Base-by-base conservation (phyloP, 2,113 vertebrate species). In the Phodopus roborovskii region DNA sequence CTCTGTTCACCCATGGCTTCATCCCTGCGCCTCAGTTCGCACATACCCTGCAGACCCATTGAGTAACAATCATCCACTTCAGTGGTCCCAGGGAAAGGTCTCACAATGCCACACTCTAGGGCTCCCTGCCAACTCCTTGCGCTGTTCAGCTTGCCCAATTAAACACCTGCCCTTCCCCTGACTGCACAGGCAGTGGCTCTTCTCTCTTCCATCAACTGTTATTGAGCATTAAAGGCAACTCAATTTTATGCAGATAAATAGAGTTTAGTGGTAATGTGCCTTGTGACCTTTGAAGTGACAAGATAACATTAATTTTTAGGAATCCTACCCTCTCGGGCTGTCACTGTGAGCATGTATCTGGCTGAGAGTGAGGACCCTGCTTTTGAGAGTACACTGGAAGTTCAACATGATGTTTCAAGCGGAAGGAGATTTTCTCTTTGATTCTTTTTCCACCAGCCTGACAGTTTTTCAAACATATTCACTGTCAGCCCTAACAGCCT, bases 391-490 rank as follows among this genome's bases (percentile, higher is more conserved):
- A 87, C 92, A 94, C 96, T 98, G 98, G 95, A 97, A 98, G 98
- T 97, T 98, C 97, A 98, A 98, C 98, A 98, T 98, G 98, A 98
- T 98, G 98, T 98, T 98, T 98, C 98, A 98, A 98, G 98, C 98
- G 97, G 96, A 98, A 98, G 98, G 97, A 98, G 96, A 94, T 97
- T 97, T 95, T 99, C 98, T 97, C 98, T 98, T 98, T 99, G 98
- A 98, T 98, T 98, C 98, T 98, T 97, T 98, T 98, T 98, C 98
- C 98, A 99, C 98, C 98, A 99, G 99, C 99, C 99, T 99, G 99
- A 99, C 98, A 99, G 98, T 99, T 98, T 99, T 99, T 99, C 98
- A 98, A 99, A 99, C 99, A 99, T 99, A 99, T 99, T 99, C 99
- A 98, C 98, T 98, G 99, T 99, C 98, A 99, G 99, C 99, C 98